Evolutionary conservation across 2,888 invertebrate species (phyloP), one percentile per base, ranked within the genome.

Genomic region (Esperia sulphurella): DNA sequence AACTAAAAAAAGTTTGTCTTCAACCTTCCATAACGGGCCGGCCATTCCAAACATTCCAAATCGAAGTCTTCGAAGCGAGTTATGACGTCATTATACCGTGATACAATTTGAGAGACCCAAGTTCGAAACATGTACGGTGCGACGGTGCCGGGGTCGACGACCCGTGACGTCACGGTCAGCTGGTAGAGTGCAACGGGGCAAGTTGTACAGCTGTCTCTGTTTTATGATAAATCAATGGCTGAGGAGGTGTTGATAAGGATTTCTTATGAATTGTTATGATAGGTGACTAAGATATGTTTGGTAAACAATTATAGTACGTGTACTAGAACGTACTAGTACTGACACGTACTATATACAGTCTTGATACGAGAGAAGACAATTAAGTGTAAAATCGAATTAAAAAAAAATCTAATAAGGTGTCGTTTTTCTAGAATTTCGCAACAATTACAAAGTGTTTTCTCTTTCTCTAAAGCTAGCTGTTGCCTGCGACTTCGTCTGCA

Each of bases 121-220:
- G 53, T 53, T 53, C 50, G 44, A 52, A 54, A 47, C 51, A 50
- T 44, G 48, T 6, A 10, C n/a, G 3, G 35, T 6, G 21, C 21
- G 55, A 55, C 46, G 48, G 48, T 42, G 52, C 39, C 54, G 51
- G 62, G 62, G 85, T 80, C 83, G 71, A 47, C 68, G 82, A 75
- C 83, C 84, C 61, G 62, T 84, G 84, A 86, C 86, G 86, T 85
- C 82, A 83, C 68, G 57, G 79, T 79, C 86, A 86, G 84, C 87
- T 87, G 86, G 69, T 66, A 53, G 63, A 61, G 58, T 71, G 78
- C 76, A 73, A 61, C 69, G 65, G 65, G 56, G 54, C 62, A 52
- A 49, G 45, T 39, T 14, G 39, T 39, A 10, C 51, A 41, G 49
- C 30, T 49, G 51, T 62, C 59, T 52, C 59, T 44, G 31, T 60